These are phyloP conservation scores for Egretta garzetta DNA, from an alignment of 2,113 vertebrate genomes.

Conservation along the genomic window DNA sequence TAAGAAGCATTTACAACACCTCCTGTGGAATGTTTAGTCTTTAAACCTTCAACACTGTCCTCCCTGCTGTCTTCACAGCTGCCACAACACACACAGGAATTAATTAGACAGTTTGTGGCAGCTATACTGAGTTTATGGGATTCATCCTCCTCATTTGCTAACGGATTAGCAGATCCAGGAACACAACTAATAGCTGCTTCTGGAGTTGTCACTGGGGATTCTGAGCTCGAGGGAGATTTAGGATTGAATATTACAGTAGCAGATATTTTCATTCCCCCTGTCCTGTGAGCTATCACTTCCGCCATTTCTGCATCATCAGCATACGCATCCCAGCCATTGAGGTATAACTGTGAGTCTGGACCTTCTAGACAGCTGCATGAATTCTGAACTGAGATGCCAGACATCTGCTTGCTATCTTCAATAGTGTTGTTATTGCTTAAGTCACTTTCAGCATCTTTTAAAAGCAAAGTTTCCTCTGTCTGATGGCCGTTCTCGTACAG, in stretches of 20 bases:
- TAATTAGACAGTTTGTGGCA: slow-evolving; percentile 88
- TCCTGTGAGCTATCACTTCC: slow-evolving; percentile 92
- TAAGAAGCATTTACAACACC: slow-evolving; percentile 73
- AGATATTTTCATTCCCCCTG: slow-evolving; percentile 96
- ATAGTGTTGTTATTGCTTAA: slow-evolving; percentile 70
- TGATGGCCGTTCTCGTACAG: slow-evolving; percentile 67
- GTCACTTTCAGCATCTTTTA: slow-evolving; percentile 56
- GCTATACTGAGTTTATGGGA: slow-evolving; percentile 79
- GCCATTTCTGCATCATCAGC: slow-evolving; percentile 82
- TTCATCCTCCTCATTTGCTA: slow-evolving; percentile 51
- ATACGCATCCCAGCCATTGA: slow-evolving; percentile 85
- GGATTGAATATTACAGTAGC: slow-evolving; percentile 98
- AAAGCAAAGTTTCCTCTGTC: slow-evolving; percentile 35
- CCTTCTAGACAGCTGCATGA: slow-evolving; percentile 76
- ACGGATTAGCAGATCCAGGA: slow-evolving; percentile 28
- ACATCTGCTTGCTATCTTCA: slow-evolving; percentile 1
- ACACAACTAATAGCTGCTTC: slow-evolving; percentile 29
- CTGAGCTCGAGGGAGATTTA: slow-evolving; percentile 82
- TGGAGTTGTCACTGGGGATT: slow-evolving; percentile 10
- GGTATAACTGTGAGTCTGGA: slow-evolving; percentile 69
- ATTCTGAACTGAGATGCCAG: slow-evolving; percentile 32
- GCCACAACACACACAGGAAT: slow-evolving; percentile 95
- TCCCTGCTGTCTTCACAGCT: slow-evolving; percentile 86
- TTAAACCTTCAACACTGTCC: slow-evolving; percentile 69
- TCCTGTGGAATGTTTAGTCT: slow-evolving; percentile 65